Base-by-base conservation (phyloP, 1,140 invertebrate genomes). In the Drosophila sechellia region DNA sequence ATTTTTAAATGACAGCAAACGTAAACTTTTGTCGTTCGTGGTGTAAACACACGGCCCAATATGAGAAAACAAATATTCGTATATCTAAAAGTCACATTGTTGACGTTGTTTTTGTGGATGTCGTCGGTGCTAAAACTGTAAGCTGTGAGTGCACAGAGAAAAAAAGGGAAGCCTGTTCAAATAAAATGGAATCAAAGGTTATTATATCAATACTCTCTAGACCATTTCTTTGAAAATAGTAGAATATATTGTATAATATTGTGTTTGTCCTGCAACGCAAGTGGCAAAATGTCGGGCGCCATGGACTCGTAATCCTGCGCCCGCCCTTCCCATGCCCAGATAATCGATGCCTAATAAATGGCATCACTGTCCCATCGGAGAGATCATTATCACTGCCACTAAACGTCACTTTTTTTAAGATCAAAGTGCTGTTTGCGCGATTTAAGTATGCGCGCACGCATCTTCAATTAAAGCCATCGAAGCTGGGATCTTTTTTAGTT, bases 341-440 rank as follows among this genome's bases (percentile, higher is more conserved):
- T 81, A 81, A 85, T 85, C 81, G 77, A 59, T 77, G 81, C 68
- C 86, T 85, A 86, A 86, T 86, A 86, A 86, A 86, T 86, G 84
- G 79, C 79, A 87, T 89, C 83, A 81, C 83, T 91, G 90, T 91
- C 84, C 84, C 90, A 89, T 83, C 76, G 20, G 55, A 74, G 76
- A 89, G 89, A 91, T 91, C 84, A 81, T 91, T 91, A 91, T 91
- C 90, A 81, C 85, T 86, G 89, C 89, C 84, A 90, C 84, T 91
- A 91, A 90, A 90, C 84, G 90, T 91, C 90, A 91, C 89, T 91
- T 91, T 81, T 90, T 80, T 90, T 90, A 91, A 91, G 89, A 91
- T 91, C 90, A 91, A 91, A 91, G 89, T 90, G 89, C 72, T 91
- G 90, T 91, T 86, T 74, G 81, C 90, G 90, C 81, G 72, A 78